Evolutionary conservation across 2,888 invertebrate species (phyloP), one percentile per base, ranked within the genome.

Genomic region (Schrankia costaestrigalis): DNA sequence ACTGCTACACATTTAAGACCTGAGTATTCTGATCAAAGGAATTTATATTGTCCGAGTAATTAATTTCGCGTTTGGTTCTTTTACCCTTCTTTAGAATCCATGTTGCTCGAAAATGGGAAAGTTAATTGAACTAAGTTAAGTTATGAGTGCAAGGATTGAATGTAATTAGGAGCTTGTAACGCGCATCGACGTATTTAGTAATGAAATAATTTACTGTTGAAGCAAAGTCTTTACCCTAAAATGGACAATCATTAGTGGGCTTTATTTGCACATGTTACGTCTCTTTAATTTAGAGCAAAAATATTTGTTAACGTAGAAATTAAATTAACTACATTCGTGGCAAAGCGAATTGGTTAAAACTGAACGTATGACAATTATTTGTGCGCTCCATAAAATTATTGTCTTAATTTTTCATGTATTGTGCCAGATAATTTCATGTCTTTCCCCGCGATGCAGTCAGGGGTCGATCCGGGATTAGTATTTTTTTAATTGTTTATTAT

Each of bases 21-120:
- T 38, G 41, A 40, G 58, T 52, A 61, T 34, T 41, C 51, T 53
- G 48, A 41, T 52, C 39, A 32, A 26, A 42, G 49, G 54, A 64
- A 75, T 78, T 72, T 77, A 71, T 71, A 63, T 52, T 55, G 49
- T 53, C 47, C 41, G 46, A 55, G 60, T 66, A 77, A 78, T 78
- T 72, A 71, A 76, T 63, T n/a, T n/a, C n/a, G n/a, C n/a, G 69
- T 49, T 40, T 49, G 53, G 43, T 56, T 63, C 44, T 44, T 35
- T 24, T 8, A 15, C 23, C 35, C 31, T 10, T n/a, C 22, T 8
- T 30, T 51, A 27, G 35, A 28, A 41, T 42, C 26, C 14, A 54
- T 57, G 46, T 54, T 48, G 28, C 31, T 41, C 41, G 15, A 34
- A 35, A 55, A 63, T 53, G 45, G 46, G 32, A 48, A 45, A 50